A percentile compares a stretch with the other conserved stretches of the same genome.
These are phyloP conservation scores for Melopsittacus undulatus DNA, from an alignment of 2,797 vertebrate species.

Conservation along the genomic window DNA sequence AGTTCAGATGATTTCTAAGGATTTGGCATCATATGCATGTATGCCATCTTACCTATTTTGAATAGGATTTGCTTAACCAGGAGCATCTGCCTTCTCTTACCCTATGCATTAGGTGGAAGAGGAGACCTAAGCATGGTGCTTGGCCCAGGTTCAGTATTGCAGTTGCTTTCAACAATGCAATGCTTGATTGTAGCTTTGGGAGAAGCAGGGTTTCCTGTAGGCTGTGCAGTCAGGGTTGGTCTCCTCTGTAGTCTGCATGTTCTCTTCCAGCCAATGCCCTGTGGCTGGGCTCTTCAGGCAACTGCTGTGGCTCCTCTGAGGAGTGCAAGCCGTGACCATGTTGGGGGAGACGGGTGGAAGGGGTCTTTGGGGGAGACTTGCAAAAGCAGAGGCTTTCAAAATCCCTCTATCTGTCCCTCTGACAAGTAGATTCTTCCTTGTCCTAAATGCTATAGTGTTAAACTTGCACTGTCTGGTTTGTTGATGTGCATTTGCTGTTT, in stretches of 20 bases:
- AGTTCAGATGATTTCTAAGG: background rate
- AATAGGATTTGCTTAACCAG: background rate
- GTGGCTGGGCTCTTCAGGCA: rapidly evolving
- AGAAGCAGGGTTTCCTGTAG: background rate
- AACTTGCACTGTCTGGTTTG: background rate
- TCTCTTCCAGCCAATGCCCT: background rate
- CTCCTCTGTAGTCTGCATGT: background rate
- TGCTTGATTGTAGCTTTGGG: background rate
- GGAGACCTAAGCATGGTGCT: background rate
- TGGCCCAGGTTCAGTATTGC: background rate
- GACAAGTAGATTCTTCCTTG: background rate
- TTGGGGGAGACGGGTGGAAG: background rate
- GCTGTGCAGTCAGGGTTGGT: background rate
- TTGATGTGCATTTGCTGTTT: background rate
- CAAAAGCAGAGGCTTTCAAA: background rate
- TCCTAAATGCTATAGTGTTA: background rate
- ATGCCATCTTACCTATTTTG: background rate
- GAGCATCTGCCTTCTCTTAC: background rate
- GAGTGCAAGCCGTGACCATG: background rate
- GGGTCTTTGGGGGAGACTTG: background rate
- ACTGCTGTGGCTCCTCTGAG: background rate
- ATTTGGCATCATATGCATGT: background rate
- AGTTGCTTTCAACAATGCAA: background rate
- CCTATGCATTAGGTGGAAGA: background rate
- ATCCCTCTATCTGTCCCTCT: background rate